A percentile compares a stretch with the other conserved stretches of the same genome.
Evolutionary conservation across 2,888 invertebrate genomes (phyloP).

Genomic region (Punctoribates punctum): DNA sequence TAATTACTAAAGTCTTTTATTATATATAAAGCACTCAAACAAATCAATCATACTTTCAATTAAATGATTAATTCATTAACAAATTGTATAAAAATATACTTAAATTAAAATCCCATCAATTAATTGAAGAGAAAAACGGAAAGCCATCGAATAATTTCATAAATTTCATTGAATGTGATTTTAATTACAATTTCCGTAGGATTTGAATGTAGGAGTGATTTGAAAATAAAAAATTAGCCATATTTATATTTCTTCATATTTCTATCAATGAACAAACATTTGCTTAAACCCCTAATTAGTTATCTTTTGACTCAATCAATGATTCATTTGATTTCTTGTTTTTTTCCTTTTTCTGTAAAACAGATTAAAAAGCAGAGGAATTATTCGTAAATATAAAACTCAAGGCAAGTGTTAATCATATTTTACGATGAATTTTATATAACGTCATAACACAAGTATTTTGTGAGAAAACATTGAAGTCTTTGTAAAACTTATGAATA

Average conservation of each 20-base stretch:
- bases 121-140: background rate
- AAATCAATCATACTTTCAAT: no score
- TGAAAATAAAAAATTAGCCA: background rate
- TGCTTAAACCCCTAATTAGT: no score
- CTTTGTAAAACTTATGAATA: background rate
- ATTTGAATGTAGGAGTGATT: background rate
- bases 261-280: background rate
- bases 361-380: background rate
- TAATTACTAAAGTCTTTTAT: background rate
- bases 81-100: background rate
- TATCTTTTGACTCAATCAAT: background rate
- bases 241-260: background rate
- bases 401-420: background rate
- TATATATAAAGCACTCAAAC: background rate
- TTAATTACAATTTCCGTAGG: background rate
- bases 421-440: background rate
- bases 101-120: background rate
- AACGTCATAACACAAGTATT: background rate
- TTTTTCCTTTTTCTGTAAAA: background rate
- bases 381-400: background rate
- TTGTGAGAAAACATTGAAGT: background rate
- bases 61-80: background rate
- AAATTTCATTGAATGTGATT: background rate
- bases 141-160: no score
- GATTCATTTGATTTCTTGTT: background rate